Evolutionary conservation across 2,113 vertebrate genomes (phyloP).

Genomic region (Proterorhinus semilunaris): DNA sequence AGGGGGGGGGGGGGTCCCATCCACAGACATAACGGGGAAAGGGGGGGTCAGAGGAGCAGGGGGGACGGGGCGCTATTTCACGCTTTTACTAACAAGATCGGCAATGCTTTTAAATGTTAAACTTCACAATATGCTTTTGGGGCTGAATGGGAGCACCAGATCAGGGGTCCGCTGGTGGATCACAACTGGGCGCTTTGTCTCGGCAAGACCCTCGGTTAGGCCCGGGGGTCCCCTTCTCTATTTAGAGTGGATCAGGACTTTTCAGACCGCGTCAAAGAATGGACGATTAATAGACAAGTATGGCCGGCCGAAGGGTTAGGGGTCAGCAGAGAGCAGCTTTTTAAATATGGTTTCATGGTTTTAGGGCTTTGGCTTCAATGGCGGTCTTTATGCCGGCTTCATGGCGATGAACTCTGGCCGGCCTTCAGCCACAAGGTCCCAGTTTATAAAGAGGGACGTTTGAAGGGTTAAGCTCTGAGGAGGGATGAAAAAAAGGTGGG

Average conservation of each 20-base stretch:
- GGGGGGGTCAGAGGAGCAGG: slow-evolving; percentile 27
- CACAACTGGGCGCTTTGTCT: slow-evolving; percentile 72
- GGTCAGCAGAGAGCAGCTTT: slow-evolving; percentile 68
- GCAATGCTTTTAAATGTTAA: slow-evolving; percentile 76
- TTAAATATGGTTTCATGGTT: slow-evolving; percentile 71
- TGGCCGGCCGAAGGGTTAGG: slow-evolving; percentile 51
- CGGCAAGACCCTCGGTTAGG: slow-evolving; percentile 52
- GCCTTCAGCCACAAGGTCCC: slow-evolving; percentile 53
- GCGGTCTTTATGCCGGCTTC: slow-evolving; percentile 64
- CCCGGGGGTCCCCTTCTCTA: slow-evolving; percentile 63
- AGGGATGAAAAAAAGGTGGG: slow-evolving; percentile 6
- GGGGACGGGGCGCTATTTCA: slow-evolving; percentile 68
- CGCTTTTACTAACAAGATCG: slow-evolving; percentile 76
- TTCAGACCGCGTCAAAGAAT: slow-evolving; percentile 69
- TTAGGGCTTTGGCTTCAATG: slow-evolving; percentile 66
- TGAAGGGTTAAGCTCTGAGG: slow-evolving; percentile 31
- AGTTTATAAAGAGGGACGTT: slow-evolving; percentile 49
- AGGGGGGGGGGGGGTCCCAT: not conserved
- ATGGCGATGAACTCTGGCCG: slow-evolving; percentile 68
- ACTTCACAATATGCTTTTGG: slow-evolving; percentile 71
- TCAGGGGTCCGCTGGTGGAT: slow-evolving; percentile 59
- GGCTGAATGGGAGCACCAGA: slow-evolving; percentile 75
- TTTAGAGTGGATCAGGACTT: slow-evolving; percentile 77
- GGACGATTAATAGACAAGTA: slow-evolving; percentile 75
- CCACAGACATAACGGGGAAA: slow-evolving; percentile 16